A percentile compares a stretch with the other conserved stretches of the same genome.
Conservation (phyloP, 1,140 invertebrate genomes). For the Drosophila chauvacae region DNA sequence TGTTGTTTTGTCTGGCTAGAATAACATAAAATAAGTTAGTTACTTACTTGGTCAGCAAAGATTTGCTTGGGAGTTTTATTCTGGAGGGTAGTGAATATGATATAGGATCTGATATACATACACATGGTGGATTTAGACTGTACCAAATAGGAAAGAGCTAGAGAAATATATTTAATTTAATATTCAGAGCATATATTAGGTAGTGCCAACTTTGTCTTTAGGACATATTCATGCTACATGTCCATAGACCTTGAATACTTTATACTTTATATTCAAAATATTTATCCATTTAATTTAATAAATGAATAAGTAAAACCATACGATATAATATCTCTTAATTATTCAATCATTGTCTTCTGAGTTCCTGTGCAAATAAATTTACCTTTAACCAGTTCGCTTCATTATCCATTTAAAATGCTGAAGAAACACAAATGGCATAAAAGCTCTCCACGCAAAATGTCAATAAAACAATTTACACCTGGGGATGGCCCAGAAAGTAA, state of each 20-base stretch:
- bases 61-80: slow-evolving; percentile 1
- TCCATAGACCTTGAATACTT: too few relatives aligned
- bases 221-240: neutral
- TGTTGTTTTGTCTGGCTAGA: slow-evolving; percentile 2
- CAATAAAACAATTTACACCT: slow-evolving; percentile 47
- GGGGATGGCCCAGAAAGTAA: neutral
- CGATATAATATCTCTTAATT: neutral
- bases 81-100: neutral
- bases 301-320: neutral
- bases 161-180: too few relatives aligned
- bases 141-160: too few relatives aligned
- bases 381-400: neutral
- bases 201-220: too few relatives aligned
- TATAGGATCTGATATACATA: neutral
- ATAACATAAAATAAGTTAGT: slow-evolving; percentile 39
- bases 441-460: slow-evolving; percentile 13
- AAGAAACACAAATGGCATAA: slow-evolving; percentile 3
- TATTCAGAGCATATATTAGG: too few relatives aligned
- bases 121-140: neutral
- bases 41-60: slow-evolving; percentile 6
- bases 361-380: neutral
- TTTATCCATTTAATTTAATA: neutral
- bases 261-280: neutral
- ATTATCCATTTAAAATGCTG: slow-evolving; percentile 7
- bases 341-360: neutral